Percentiles rank a stretch among this genome's conserved stretches.
phyloP scores from a whole-genome alignment of 2,888 invertebrate genomes.

The Lasioglossum leucozonium region DNA sequence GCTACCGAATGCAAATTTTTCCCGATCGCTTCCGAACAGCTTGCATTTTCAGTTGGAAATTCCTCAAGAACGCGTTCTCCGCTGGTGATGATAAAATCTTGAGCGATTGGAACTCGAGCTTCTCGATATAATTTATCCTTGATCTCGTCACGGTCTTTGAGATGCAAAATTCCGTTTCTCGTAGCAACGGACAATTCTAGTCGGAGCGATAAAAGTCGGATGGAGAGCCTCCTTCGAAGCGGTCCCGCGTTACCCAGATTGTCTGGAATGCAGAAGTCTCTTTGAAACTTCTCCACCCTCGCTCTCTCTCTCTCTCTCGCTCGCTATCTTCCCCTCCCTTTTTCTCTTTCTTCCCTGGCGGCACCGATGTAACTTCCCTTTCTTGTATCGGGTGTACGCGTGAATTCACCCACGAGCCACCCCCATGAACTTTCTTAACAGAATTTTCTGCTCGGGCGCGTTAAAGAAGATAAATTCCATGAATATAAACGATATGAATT shows the following conservation, averaged over 20 bases:
- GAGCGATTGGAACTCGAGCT: neutral
- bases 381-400: neutral
- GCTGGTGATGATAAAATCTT: neutral
- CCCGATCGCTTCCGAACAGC: neutral
- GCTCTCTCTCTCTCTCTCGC: neutral
- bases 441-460: slow-evolving; percentile 6
- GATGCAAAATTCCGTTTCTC: slow-evolving; percentile 6
- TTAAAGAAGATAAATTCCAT: slow-evolving; percentile 20
- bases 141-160: slow-evolving; percentile 13
- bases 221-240: neutral
- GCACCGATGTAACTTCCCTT: neutral
- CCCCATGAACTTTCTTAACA: neutral
- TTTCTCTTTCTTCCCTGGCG: neutral
- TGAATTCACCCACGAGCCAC: neutral
- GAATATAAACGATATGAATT: slow-evolving; percentile 27
- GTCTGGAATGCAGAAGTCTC: slow-evolving; percentile 5
- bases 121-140: slow-evolving; percentile 23
- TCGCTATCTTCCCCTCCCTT: neutral
- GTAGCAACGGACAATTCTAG: neutral
- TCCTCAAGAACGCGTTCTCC: neutral
- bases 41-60: neutral
- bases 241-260: slow-evolving; percentile 4
- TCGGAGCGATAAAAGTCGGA: slow-evolving; percentile 8
- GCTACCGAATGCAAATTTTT: neutral
- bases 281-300: neutral